Evolutionary conservation across 2,797 vertebrate species (phyloP).

Genomic region (Lacerta agilis): DNA sequence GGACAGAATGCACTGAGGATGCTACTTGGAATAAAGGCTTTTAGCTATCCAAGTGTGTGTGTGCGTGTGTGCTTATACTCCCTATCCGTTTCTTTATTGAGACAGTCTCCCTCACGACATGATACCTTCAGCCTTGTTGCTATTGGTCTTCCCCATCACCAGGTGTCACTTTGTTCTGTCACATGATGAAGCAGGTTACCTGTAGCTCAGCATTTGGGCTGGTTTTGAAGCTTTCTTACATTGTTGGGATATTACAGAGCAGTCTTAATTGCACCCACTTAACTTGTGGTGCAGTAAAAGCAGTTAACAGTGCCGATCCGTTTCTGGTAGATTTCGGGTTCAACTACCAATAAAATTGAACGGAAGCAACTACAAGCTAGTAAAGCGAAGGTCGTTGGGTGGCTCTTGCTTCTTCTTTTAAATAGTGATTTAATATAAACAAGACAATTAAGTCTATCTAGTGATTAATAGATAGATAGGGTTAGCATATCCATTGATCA

Average conservation of each 20-base stretch:
- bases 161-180: background rate
- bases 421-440: background rate
- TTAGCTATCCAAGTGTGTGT: background rate
- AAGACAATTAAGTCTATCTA: conserved; percentile 17
- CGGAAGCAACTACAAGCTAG: background rate
- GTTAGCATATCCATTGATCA: conserved; percentile 15
- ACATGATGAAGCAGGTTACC: background rate
- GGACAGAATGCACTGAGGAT: background rate
- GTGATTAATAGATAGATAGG: conserved; percentile 4
- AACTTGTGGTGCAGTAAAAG: background rate
- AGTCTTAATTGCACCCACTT: background rate
- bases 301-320: background rate
- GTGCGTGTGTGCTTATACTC: too few species aligned
- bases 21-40: background rate
- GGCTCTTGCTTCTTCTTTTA: background rate
- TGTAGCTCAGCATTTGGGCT: fast-evolving
- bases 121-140: background rate
- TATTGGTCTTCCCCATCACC: background rate
- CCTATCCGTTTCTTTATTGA: too few species aligned
- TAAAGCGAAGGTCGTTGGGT: background rate
- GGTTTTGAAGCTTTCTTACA: fast-evolving
- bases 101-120: background rate
- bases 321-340: background rate
- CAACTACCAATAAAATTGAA: background rate
- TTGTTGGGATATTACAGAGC: background rate